Base-by-base conservation (phyloP, 2,113 vertebrate species). In the Archilochus colubris region DNA sequence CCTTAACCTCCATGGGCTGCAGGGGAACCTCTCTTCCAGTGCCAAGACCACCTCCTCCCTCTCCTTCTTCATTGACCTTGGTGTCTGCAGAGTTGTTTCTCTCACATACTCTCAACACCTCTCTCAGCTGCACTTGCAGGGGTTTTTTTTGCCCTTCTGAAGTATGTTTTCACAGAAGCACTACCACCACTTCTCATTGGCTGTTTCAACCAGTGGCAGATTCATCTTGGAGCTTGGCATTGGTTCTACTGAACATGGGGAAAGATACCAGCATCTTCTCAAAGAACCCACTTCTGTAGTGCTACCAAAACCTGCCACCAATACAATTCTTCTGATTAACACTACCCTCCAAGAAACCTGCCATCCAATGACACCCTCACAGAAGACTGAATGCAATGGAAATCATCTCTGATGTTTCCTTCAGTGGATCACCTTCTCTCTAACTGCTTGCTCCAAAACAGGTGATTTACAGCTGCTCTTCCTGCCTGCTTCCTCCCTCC, bases 181-280 rank as follows among this genome's bases (percentile, higher is more conserved):
- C 46, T 53, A 40, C 8, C 62, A n/a, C 24, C 0, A 0, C 6
- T 4, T 2, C 31, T 1, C 0, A 44, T 1, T 5, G 24, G 31
- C 27, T n/a, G 38, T 12, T 4, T 74, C n/a, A 21, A 40, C 19
- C 64, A 53, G 33, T 6, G 0, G 31, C 0, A 0, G 21, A 3
- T 44, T 30, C 8, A 1, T 11, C 43, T 10, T 22, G 20, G 53
- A 54, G 36, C 9, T 1, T 50, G 63, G 25, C 36, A 54, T 48
- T 28, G 27, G 33, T 7, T 40, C 46, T 62, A 13, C 57, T 0
- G 0, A 46, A 91, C 36, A 70, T 0, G 1, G 8, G 12, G 22
- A 28, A 75, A 66, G 16, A 16, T 79, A 48, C 62, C 11, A 25
- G 51, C 27, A 69, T 33, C 44, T 79, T 43, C 72, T 20, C 76